Evolutionary conservation across 1,140 invertebrate species (phyloP), one percentile per base, ranked within the genome.

Genomic region (Aphelinus certus): DNA sequence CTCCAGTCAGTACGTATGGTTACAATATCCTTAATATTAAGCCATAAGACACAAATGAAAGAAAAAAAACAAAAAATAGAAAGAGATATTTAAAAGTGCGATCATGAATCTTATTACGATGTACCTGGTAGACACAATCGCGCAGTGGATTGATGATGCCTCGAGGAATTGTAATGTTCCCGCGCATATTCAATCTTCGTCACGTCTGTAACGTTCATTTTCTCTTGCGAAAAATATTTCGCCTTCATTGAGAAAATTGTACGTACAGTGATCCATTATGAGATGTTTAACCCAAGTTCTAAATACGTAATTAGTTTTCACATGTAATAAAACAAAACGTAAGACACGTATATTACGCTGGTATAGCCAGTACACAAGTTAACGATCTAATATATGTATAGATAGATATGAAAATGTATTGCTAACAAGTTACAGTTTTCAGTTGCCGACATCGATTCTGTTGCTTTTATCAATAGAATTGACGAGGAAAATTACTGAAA

Each of bases 51-150:
- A 71, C 26, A 43, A 71, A 45, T n/a, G 26, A 42, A 66, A 48
- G 5, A 64, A 51, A 51, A 68, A 67, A 61, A 76, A n/a, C 57
- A 26, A n/a, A 4, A 26, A 60, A 60, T 0, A 55, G 51, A 72
- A 60, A 71, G 68, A 75, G 26, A 57, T 75, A 69, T 76, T 70
- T 76, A 67, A 71, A 49, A 71, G 66, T 76, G n/a, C 61, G 10
- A 66, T 65, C 53, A 71, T 66, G 73, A 81, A 82, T 78, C 81
- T 81, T 84, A 78, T 82, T 84, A 86, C 83, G 79, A 84, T 83
- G 84, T 86, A 86, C 84, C 84, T 86, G 84, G 84, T 84, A 85
- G 83, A 83, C 77, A 80, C 81, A 81, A 83, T 83, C 79, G 81
- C 80, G 76, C 70, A 81, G 79, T 79, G 78, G 77, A 79, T 81